phyloP scores from a whole-genome alignment of 1,140 invertebrate genomes.

The Drosophila sturtevanti region DNA sequence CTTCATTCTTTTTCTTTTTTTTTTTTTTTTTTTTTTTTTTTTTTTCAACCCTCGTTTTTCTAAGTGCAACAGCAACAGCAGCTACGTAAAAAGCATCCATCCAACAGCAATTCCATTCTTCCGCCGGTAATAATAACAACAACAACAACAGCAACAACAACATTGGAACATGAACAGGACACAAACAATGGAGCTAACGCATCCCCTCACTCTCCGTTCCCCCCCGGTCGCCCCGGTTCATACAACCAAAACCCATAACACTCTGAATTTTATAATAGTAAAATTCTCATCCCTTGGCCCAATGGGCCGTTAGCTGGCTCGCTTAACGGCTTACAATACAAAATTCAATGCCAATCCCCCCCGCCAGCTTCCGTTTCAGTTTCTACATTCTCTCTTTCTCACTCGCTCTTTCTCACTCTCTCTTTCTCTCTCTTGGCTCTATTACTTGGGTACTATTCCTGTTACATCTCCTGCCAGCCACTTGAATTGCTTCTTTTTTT shows the following conservation, averaged over 20 bases:
- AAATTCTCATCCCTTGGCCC: slow-evolving; percentile 9
- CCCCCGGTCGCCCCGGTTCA: neutral
- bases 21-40: no score
- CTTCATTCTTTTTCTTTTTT: no score
- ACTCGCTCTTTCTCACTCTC: no score
- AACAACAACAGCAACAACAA: slow-evolving; percentile 33
- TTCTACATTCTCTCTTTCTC: no score
- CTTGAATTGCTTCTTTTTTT: slow-evolving; percentile 14
- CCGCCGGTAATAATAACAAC: slow-evolving; percentile 66
- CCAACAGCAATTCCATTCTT: slow-evolving; percentile 60
- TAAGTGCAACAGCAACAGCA: slow-evolving; percentile 33
- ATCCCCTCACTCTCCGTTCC: neutral
- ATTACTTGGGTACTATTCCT: neutral
- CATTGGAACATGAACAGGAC: slow-evolving; percentile 24
- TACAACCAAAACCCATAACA: slow-evolving; percentile 1
- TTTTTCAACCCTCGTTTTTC: slow-evolving; percentile 47
- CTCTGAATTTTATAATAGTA: slow-evolving; percentile 60
- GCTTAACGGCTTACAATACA: slow-evolving; percentile 54
- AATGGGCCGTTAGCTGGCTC: slow-evolving; percentile 26
- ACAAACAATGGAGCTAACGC: slow-evolving; percentile 46
- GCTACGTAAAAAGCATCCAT: slow-evolving; percentile 36
- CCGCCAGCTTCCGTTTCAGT: neutral
- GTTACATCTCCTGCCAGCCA: neutral
- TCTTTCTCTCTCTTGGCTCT: no score
- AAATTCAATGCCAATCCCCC: slow-evolving; percentile 50